These are phyloP conservation scores for Daphoenositta chrysoptera DNA, from an alignment of 2,113 vertebrate species.

Conservation along the genomic window DNA sequence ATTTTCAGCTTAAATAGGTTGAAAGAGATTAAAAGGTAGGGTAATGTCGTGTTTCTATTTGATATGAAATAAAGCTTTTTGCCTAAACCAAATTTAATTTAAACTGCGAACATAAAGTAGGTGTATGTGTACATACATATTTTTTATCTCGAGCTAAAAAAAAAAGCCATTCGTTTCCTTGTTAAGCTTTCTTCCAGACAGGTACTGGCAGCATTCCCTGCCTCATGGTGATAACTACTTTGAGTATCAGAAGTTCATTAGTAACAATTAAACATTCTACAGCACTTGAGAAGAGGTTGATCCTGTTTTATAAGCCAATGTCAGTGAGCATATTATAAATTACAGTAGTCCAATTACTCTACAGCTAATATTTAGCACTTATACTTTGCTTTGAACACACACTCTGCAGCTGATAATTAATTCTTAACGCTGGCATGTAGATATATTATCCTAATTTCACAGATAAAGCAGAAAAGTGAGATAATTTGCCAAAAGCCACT, in stretches of 20 bases:
- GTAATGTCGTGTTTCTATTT: background rate
- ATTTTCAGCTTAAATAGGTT: conserved; percentile 3
- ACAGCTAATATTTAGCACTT: conserved; percentile 24
- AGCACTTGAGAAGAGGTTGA: conserved; percentile 15
- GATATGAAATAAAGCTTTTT: background rate
- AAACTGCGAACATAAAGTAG: background rate
- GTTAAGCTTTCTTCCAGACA: background rate
- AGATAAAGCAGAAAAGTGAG: background rate
- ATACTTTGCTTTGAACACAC: background rate
- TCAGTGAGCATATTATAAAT: conserved; percentile 4
- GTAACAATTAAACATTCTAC: conserved; percentile 29
- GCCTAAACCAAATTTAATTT: background rate
- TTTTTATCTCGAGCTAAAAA: background rate
- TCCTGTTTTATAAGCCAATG: conserved; percentile 5
- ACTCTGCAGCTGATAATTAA: conserved; percentile 18
- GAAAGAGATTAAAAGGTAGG: background rate
- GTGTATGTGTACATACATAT: background rate
- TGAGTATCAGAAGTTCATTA: conserved; percentile 25
- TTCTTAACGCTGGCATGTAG: background rate
- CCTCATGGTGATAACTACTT: background rate
- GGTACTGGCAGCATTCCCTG: conserved; percentile 27
- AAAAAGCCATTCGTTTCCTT: background rate
- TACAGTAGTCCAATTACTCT: conserved; percentile 14
- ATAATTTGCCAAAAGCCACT: background rate
- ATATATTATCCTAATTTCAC: background rate